Percentiles rank a stretch among this genome's conserved stretches.
Conservation (phyloP, 2,797 vertebrate species). For the Craterocephalus amniculus region DNA sequence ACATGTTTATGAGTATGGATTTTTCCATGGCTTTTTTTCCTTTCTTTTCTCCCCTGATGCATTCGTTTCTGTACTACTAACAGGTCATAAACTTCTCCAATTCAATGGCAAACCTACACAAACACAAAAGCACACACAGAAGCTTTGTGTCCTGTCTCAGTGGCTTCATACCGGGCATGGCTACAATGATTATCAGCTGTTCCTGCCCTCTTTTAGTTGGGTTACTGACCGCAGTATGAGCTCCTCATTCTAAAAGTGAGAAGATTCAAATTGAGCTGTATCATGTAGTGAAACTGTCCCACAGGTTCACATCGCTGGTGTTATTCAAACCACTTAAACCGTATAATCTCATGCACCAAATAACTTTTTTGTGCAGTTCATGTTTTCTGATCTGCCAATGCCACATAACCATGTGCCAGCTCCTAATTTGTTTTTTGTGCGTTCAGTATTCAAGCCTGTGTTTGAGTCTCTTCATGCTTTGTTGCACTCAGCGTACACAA, state of each 20-base stretch:
- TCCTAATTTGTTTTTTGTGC: conserved; percentile 31
- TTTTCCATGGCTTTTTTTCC: not conserved
- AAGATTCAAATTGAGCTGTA: not conserved
- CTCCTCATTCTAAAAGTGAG: not conserved
- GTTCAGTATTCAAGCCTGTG: conserved; percentile 17
- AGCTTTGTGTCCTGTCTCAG: not conserved
- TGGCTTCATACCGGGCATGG: not conserved
- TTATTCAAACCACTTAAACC: conserved; percentile 35
- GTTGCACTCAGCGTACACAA: conserved; percentile 32
- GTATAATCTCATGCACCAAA: conserved; percentile 10
- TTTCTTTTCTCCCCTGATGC: no score
- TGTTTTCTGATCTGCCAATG: conserved; percentile 30
- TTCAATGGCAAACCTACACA: not conserved
- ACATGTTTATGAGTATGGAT: not conserved
- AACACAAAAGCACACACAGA: not conserved
- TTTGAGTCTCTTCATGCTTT: conserved; percentile 49
- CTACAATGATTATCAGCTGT: not conserved
- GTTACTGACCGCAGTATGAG: not conserved
- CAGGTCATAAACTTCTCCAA: not conserved
- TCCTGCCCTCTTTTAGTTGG: not conserved
- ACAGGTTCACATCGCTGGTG: conserved; percentile 7
- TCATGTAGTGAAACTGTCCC: not conserved
- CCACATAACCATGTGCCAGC: conserved; percentile 35
- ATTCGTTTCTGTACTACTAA: not conserved
- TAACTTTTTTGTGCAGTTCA: conserved; percentile 14